Base-by-base conservation (phyloP, 2,113 vertebrate species). In the Pagrus major region DNA sequence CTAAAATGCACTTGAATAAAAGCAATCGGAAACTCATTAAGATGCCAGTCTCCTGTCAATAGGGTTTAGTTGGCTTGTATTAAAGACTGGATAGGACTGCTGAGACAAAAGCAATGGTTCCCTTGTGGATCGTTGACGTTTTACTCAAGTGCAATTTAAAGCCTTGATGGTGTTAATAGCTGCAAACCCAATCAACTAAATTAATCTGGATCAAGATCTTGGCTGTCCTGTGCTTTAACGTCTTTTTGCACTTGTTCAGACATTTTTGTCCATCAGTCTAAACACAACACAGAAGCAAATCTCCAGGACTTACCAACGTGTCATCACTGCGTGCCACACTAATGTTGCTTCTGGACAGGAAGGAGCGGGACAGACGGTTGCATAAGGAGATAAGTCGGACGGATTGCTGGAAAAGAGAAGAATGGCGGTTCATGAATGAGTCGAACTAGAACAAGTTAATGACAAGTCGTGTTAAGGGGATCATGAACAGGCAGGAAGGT, bases 341-440 rank as follows among this genome's bases (percentile, higher is more conserved):
- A 73, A 99, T 97, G 91, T 98, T 99, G 95, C 97, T 99, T 75
- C 98, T 94, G 93, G 98, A 99, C 92, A 99, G 94, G 94, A 99
- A 99, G 14, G 98, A 99, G 91, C 98, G 96, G 61, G 98, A 99
- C 87, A 99, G 94, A 91, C 98, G 98, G 95, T 99, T 98, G 94
- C 98, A 99, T 91, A 99, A 93, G 78, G 97, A 99, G 95, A 99
- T 99, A 88, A 99, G 96, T 59, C 98, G 96, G 68, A 99, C 98
- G 1, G 98, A 99, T 99, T 99, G 98, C 98, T 99, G 89, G 78
- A 74, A 27, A 65, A 83, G 5, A 81, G 35, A 51, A 67, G 51
- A 78, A 31, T 0, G 18, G 0, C 0, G 23, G 12, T 23, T 42
- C 2, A 18, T 66, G 47, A 84, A 33, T 35, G 6, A 80, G 33